phyloP scores from a whole-genome alignment of 92 coral and sea anemone genomes.

The Umimayanthus chanpuru region DNA sequence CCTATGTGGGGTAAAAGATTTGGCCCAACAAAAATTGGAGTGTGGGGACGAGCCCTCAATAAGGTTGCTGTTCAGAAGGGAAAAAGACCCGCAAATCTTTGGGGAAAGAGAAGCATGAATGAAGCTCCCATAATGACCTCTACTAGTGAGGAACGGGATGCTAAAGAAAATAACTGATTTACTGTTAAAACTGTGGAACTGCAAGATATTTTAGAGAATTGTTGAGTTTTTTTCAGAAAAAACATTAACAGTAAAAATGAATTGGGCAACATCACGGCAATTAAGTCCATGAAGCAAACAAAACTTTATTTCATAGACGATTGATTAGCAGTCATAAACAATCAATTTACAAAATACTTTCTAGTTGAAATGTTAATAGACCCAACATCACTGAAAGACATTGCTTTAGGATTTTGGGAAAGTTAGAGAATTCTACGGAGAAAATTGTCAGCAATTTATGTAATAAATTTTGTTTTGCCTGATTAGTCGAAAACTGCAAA shows the following conservation, averaged over 20 bases:
- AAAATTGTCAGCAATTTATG: too few species aligned
- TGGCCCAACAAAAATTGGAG: background rate
- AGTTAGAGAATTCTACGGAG: background rate
- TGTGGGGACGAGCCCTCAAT: background rate
- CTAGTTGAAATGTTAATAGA: background rate
- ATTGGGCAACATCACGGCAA: background rate
- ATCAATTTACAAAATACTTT: background rate
- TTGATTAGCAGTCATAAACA: background rate
- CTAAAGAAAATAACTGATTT: background rate
- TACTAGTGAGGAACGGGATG: background rate
- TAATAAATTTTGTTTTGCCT: background rate
- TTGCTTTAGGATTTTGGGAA: background rate
- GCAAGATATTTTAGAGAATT: background rate
- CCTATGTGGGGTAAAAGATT: conserved; percentile 7
- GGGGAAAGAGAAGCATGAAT: background rate
- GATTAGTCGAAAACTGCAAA: too few species aligned
- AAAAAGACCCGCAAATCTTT: background rate
- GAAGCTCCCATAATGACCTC: background rate
- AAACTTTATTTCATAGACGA: background rate
- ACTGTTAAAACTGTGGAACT: background rate
- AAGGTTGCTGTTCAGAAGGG: background rate
- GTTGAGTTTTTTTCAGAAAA: background rate
- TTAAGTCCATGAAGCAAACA: background rate
- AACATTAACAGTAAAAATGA: background rate
- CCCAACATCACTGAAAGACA: background rate